These are phyloP conservation scores for Mustela lutreola DNA, from an alignment of 2,113 vertebrate species.

Conservation along the genomic window DNA sequence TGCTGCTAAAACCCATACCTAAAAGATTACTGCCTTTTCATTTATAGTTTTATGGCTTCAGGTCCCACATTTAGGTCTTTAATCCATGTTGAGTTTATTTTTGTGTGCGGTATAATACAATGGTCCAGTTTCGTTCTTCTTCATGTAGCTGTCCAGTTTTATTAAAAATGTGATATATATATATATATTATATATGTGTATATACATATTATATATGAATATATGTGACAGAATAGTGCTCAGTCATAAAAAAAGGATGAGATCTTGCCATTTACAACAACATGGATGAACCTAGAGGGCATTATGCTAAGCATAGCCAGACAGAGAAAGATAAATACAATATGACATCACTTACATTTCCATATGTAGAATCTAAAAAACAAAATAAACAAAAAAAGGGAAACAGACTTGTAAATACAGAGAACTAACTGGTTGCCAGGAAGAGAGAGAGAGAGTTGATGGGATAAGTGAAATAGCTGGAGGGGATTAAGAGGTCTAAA, in stretches of 20 bases:
- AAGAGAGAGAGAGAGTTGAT: neutral
- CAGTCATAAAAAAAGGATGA: neutral
- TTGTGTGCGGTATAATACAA: neutral
- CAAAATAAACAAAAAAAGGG: neutral
- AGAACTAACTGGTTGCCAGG: neutral
- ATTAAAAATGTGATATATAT: neutral
- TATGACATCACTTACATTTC: neutral
- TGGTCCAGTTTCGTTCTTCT: neutral
- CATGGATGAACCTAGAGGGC: neutral
- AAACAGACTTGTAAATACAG: neutral
- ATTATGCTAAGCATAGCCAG: neutral
- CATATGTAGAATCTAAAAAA: neutral
- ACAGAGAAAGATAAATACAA: neutral
- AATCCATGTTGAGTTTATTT: neutral
- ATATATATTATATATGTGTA: neutral
- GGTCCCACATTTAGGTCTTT: neutral
- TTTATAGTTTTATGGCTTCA: neutral
- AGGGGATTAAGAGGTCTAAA: neutral
- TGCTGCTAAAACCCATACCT: neutral
- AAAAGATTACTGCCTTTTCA: neutral
- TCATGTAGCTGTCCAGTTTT: neutral
- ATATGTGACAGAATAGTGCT: neutral
- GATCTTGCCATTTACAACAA: neutral
- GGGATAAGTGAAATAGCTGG: neutral
- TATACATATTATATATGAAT: neutral